phyloP scores from a whole-genome alignment of 2,888 invertebrate species.

The Lycophotia porphyrea region DNA sequence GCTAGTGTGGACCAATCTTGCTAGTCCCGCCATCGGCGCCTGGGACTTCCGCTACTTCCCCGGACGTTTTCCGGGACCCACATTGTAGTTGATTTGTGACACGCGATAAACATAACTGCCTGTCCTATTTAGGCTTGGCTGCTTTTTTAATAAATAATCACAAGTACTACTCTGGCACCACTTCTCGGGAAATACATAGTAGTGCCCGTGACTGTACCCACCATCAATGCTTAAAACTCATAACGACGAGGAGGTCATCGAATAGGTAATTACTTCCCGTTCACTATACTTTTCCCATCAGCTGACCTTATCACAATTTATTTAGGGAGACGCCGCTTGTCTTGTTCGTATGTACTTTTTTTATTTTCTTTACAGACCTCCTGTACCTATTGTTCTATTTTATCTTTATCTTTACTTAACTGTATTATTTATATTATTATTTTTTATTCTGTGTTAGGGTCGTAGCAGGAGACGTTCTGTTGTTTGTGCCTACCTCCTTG shows the following conservation, averaged over 20 bases:
- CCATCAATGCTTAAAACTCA: slow-evolving; percentile 5
- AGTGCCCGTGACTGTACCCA: neutral
- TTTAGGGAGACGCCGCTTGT: neutral
- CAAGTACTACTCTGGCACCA: no score
- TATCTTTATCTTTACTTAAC: neutral
- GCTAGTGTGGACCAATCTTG: no score
- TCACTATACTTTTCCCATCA: neutral
- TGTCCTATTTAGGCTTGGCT: no score
- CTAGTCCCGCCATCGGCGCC: no score
- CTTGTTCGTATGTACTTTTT: neutral
- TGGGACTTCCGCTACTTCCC: no score
- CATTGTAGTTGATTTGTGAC: no score
- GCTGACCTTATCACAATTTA: neutral
- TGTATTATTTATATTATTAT: neutral
- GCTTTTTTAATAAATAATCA: no score
- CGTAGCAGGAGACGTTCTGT: neutral
- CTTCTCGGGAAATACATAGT: no score
- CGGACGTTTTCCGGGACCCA: no score
- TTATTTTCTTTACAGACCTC: neutral
- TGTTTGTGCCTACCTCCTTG: neutral
- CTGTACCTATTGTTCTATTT: neutral
- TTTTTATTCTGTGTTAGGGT: neutral
- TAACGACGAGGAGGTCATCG: neutral
- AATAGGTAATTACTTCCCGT: neutral
- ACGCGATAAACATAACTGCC: no score